Base-by-base conservation (phyloP, 2,113 vertebrate genomes). In the Acanthisitta chloris region DNA sequence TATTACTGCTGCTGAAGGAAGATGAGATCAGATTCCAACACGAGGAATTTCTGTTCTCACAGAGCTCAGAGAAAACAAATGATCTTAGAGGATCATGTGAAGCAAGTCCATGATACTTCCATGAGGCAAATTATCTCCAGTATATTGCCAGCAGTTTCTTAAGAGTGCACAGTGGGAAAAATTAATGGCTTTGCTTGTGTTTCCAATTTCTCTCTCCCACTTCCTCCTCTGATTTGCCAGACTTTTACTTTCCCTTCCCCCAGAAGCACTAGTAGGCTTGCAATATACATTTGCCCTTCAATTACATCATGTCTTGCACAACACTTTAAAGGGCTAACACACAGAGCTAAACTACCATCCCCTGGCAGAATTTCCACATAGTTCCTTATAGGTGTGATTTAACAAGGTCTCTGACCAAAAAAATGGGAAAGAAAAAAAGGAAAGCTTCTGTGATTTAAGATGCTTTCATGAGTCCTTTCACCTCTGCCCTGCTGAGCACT, bases 41-140 rank as follows among this genome's bases (percentile, higher is more conserved):
- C 2, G 49, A 61, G 82, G 97, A 96, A 94, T 94, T 91, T 84
- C 83, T 77, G 94, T 98, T 98, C 97, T 96, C 98, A 97, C 94
- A 96, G 94, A 96, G 85, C 91, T 90, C 95, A 95, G 96, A 95
- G 97, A 93, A 96, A 97, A 72, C 18, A 65, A 94, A 96, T 98
- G 96, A 97, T 85, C 97, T 98, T 97, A 97, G 94, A 98, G 91
- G 94, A 97, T 92, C 94, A 52, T 92, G 82, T 94, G 92, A 96
- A 97, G 95, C 87, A 77, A 96, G 96, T 66, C 97, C 96, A 81
- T 86, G 94, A 97, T 96, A 96, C 97, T 97, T 97, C 90, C 79
- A 96, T 40, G 87, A 72, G 92, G 96, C 96, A 96, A 73, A 95
- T 72, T 57, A 90, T 88, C 95, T 86, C 91, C 96, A 95, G 57